phyloP scores from a whole-genome alignment of 2,888 invertebrate species.

The Rhimphoctona megacephalus region DNA sequence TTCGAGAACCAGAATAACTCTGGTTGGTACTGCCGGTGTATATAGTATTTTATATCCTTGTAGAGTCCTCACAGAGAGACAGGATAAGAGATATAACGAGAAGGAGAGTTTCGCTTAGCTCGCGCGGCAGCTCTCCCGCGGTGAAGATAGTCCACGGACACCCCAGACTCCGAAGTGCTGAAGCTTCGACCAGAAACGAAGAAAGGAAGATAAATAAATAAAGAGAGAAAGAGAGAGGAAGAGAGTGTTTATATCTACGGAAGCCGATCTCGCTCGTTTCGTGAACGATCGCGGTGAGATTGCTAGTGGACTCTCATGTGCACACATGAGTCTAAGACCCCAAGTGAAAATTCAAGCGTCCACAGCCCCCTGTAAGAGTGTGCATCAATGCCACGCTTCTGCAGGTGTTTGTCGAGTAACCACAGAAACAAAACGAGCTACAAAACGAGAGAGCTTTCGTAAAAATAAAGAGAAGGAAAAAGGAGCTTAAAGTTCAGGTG shows the following conservation, averaged over 20 bases:
- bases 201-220: slow-evolving; percentile 5
- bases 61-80: slow-evolving; percentile 1
- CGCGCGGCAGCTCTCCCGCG: slow-evolving; percentile 4
- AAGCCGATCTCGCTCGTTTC: slow-evolving; percentile 72
- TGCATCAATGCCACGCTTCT: slow-evolving; percentile 38
- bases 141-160: slow-evolving; percentile 50
- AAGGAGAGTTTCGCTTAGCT: slow-evolving; percentile 49
- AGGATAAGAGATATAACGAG: slow-evolving; percentile 28
- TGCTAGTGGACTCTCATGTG: slow-evolving; percentile 16
- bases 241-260: slow-evolving; percentile 65
- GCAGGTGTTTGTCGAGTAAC: slow-evolving; percentile 48
- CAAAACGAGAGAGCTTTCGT: background rate
- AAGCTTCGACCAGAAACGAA: background rate
- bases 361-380: background rate
- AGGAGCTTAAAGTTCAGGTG: background rate
- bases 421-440: background rate
- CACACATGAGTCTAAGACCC: slow-evolving; percentile 10
- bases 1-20: slow-evolving; percentile 71
- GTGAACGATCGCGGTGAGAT: slow-evolving; percentile 54
- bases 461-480: background rate
- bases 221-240: background rate
- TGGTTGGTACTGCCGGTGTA: slow-evolving; percentile 19
- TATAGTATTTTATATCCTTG: slow-evolving; percentile 23
- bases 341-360: slow-evolving; percentile 48
- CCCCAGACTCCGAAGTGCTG: slow-evolving; percentile 22